Evolutionary conservation across 2,888 invertebrate genomes (phyloP), one percentile per base, ranked within the genome.

Genomic region (Noctua fimbriata): DNA sequence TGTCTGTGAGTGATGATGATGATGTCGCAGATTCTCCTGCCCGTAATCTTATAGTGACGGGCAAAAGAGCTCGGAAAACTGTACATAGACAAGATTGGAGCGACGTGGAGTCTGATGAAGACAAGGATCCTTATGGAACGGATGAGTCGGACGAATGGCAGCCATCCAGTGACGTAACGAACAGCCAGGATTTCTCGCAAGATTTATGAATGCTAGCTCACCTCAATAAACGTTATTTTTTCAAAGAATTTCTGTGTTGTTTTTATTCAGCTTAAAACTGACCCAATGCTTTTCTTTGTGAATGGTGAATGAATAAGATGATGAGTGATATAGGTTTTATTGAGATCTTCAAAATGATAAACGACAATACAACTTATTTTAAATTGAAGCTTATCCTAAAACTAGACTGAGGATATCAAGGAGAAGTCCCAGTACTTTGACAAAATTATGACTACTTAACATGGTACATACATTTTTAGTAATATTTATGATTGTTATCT

Each of bases 71-170:
- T 21, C 91, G 95, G 49, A 95, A 92, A 82, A 79, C 90, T 0
- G 75, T 95, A 3, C 83, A 82, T 2, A 91, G 88, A 52, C 86
- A 88, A 18, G 81, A 73, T 28, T 93, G 90, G 90, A 90, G 89
- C 49, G 93, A 89, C 14, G 92, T 92, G 0, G 96, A 94, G 18
- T 93, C 94, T 0, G 95, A 94, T 1, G 90, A 92, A 52, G 95
- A 95, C 16, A 92, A 92, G 9, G 97, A 97, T 86, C 97, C 97
- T 0, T 97, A 94, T 82, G 88, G 91, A 18, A 96, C 97, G 3
- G 97, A 97, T 70, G 96, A 93, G 2, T 96, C 96, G 0, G 97
- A 97, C 75, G 97, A 97, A 65, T 97, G 97, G 95, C 88, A 93
- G 44, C 97, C 97, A 0, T 83, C 90, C 1, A 91, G 90, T 76